Base-by-base conservation (phyloP, 2,113 vertebrate genomes). In the Coryphaenoides rupestris region DNA sequence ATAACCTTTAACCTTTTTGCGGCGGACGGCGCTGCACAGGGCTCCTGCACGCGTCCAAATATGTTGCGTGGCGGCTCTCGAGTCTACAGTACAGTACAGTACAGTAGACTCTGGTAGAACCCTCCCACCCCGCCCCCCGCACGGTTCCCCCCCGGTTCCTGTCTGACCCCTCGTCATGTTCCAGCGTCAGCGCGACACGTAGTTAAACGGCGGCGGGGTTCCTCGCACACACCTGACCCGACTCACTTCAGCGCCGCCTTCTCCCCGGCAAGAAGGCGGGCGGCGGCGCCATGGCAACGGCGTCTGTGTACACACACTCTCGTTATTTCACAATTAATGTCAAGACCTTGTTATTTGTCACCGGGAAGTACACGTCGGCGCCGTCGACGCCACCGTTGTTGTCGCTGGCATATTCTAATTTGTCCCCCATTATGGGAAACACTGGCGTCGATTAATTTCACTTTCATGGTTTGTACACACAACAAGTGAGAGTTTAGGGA, bases 301-400 rank as follows among this genome's bases (percentile, higher is more conserved):
- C n/a, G n/a, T n/a, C n/a, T n/a, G n/a, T n/a, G n/a, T n/a, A n/a
- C n/a, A n/a, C n/a, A n/a, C 66, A 70, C 78, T 82, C 87, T 86
- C 76, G 86, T 89, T 89, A 89, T 85, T 87, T 87, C 84, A 89
- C 88, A 89, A 90, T 90, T 85, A 89, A 90, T 89, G 89, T 90
- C 89, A 87, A 80, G 84, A 68, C 88, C 87, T 85, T 82, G 84
- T 86, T 88, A 87, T 90, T 88, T 88, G 87, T 84, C 84, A 89
- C 79, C 72, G 81, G 80, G 81, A 87, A 40, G 87, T 81, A 88
- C 85, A 86, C 23, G n/a, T n/a, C n/a, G 77, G 76, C 83, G 66
- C n/a, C 26, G 13, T 55, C 56, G n/a, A n/a, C n/a, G 79, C 80
- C 24, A 74, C 75, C 75, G 79, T 80, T 68, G 82, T 79, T 89